Conservation (phyloP, 2,888 invertebrate genomes). For the Lasioglossum malachurum region DNA sequence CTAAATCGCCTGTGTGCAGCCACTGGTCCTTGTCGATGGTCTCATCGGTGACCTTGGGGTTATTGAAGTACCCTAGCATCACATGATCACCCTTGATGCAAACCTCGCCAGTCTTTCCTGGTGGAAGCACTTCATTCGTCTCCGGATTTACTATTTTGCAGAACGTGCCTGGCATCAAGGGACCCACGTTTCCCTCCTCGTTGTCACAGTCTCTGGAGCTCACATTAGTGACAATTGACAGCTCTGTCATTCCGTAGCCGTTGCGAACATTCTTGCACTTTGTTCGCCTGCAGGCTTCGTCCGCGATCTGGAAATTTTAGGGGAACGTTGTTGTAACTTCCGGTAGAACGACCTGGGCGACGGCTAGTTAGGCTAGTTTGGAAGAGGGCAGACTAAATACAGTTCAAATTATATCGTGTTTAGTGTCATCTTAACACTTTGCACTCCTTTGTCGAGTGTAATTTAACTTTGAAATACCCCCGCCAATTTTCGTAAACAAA, state of each 20-base stretch:
- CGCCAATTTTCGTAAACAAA: too few species aligned
- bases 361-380: neutral
- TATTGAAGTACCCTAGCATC: constrained; percentile 86
- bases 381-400: neutral
- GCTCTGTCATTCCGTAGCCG: constrained; percentile 93
- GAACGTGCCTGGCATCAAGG: constrained; percentile 87
- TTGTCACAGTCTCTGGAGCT: constrained; percentile 80
- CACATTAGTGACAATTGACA: constrained; percentile 87
- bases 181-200: constrained; percentile 88
- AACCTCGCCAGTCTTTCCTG: constrained; percentile 86
- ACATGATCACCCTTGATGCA: constrained; percentile 86
- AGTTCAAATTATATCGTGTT: too few species aligned
- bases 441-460: too few species aligned
- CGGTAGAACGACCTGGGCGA: neutral
- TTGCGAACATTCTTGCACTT: constrained; percentile 87
- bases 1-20: constrained; percentile 86
- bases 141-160: constrained; percentile 86
- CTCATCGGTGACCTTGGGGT: constrained; percentile 85
- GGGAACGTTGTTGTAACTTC: neutral
- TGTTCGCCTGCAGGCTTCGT: constrained; percentile 82
- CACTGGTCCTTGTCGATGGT: constrained; percentile 86
- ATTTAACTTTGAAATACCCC: too few species aligned
- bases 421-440: too few species aligned
- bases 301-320: constrained; percentile 35
- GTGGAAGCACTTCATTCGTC: constrained; percentile 82